Evolutionary conservation across 2,113 vertebrate genomes (phyloP).

Genomic region (Ptyas mucosa): DNA sequence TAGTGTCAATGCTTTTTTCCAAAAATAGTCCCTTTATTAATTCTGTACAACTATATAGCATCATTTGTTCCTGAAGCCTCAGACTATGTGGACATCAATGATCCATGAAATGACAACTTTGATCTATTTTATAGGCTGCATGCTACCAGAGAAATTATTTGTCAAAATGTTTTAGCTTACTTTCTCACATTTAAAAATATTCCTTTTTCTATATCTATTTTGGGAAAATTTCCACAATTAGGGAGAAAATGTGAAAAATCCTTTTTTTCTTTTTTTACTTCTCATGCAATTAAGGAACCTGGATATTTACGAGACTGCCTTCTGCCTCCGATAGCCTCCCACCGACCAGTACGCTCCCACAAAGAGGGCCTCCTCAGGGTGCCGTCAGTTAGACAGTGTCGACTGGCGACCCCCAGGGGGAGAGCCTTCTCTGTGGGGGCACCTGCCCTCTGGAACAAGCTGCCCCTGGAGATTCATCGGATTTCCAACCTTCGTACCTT

Average conservation of each 20-base stretch:
- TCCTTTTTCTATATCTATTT: background rate
- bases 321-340: too few relatives aligned
- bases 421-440: too few relatives aligned
- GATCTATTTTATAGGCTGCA: background rate
- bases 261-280: background rate
- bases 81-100: background rate
- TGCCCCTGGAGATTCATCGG: too few relatives aligned
- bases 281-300: too few relatives aligned
- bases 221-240: background rate
- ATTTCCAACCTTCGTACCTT: too few relatives aligned
- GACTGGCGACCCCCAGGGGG: too few relatives aligned
- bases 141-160: background rate
- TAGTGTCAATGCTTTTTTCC: background rate
- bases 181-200: background rate
- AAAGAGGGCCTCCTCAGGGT: too few relatives aligned
- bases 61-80: too few relatives aligned
- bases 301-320: too few relatives aligned
- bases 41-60: background rate
- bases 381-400: too few relatives aligned
- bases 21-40: background rate
- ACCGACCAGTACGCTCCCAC: too few relatives aligned
- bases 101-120: background rate
- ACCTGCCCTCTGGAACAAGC: too few relatives aligned
- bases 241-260: background rate
- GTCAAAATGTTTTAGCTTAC: background rate